Conservation (phyloP, 2,888 invertebrate genomes). For the Zaprionus bogoriensis region DNA sequence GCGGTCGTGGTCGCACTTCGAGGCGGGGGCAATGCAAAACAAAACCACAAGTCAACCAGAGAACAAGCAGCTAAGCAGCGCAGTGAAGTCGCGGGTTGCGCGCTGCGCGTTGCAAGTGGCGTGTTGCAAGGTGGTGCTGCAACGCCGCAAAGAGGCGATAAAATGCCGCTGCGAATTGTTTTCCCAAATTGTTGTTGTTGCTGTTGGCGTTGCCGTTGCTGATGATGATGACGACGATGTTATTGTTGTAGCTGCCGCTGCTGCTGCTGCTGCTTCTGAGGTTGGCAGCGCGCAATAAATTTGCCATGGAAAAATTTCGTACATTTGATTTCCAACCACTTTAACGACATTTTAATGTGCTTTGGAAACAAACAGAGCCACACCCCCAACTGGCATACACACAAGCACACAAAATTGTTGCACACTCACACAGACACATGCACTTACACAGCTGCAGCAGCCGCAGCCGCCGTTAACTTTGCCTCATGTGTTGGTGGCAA, state of each 20-base stretch:
- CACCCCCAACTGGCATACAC: background rate
- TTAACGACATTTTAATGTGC: conserved; percentile 79
- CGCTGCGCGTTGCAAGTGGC: conserved; percentile 5
- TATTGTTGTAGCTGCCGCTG: background rate
- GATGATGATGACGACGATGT: background rate
- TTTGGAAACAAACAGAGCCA: conserved; percentile 49
- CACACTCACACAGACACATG: conserved; percentile 2
- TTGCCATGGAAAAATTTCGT: conserved; percentile 66
- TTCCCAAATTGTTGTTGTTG: conserved; percentile 10
- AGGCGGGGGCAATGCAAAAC: conserved; percentile 45
- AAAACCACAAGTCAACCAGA: conserved; percentile 70
- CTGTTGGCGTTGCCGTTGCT: conserved; percentile 8
- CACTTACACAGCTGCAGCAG: conserved; percentile 4
- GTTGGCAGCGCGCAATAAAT: conserved; percentile 58
- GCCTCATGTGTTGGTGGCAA: conserved; percentile 47
- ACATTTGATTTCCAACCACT: conserved; percentile 74
- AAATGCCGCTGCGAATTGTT: conserved; percentile 38
- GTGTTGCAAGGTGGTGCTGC: conserved; percentile 25
- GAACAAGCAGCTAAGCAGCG: conserved; percentile 53
- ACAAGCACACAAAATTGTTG: background rate
- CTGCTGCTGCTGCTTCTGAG: conserved; percentile 17
- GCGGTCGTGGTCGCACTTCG: no score
- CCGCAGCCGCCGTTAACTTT: conserved; percentile 22
- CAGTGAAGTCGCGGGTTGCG: conserved; percentile 20
- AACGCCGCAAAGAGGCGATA: conserved; percentile 51